phyloP scores from a whole-genome alignment of 2,888 invertebrate species.

The Silvanus unidentatus region DNA sequence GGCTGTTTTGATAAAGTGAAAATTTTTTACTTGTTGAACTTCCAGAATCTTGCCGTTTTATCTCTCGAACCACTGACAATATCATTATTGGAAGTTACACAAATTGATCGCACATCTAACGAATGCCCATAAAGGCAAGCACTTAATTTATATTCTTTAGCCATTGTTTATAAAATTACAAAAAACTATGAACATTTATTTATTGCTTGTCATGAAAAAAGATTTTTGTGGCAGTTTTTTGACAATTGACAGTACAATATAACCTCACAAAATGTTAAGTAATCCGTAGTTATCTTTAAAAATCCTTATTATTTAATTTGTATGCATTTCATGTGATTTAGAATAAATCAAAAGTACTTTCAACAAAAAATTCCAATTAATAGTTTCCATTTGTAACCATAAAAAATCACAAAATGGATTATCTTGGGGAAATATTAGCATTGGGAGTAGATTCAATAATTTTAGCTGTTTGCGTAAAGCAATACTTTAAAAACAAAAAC shows the following conservation, averaged over 20 bases:
- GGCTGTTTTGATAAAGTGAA: conserved; percentile 2
- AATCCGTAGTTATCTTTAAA: no score
- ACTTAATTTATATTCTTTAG: conserved; percentile 67
- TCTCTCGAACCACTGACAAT: conserved; percentile 87
- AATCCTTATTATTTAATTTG: no score
- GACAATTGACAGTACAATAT: no score
- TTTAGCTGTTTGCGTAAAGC: conserved; percentile 65
- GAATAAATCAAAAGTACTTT: no score
- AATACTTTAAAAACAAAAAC: conserved; percentile 69
- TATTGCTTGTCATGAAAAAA: no score
- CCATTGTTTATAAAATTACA: conserved; percentile 22
- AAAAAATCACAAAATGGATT: conserved; percentile 56
- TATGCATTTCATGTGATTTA: no score
- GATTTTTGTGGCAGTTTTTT: no score
- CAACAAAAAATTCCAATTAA: no score
- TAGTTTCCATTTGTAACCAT: no score
- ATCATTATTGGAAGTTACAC: conserved; percentile 58
- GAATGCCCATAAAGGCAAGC: conserved; percentile 73
- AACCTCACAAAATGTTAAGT: no score
- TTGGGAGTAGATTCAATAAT: conserved; percentile 70
- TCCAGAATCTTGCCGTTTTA: conserved; percentile 82
- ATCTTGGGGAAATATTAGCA: conserved; percentile 67
- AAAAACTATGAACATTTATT: no score
- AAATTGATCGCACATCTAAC: conserved; percentile 77
- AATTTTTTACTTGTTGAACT: conserved; percentile 59